A percentile compares a stretch with the other conserved stretches of the same genome.
These are phyloP conservation scores for Spilosoma lubricipeda DNA, from an alignment of 2,888 invertebrate species.

Conservation along the genomic window DNA sequence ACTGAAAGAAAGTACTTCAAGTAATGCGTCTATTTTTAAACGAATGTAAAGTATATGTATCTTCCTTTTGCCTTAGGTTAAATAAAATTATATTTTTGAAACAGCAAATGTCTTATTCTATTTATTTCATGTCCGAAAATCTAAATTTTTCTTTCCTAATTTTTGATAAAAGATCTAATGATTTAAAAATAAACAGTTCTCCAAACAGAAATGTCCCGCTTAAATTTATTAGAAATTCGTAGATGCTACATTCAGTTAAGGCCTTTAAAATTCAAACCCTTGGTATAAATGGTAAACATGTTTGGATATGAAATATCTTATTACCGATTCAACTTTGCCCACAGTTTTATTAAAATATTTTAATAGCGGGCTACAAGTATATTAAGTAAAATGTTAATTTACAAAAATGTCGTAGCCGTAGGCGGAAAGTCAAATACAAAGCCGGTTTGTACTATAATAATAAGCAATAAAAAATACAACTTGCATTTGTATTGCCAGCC, in stretches of 20 bases:
- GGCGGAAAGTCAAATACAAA: constrained; percentile 69
- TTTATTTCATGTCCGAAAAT: background rate
- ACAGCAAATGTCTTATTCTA: background rate
- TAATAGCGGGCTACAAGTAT: constrained; percentile 31
- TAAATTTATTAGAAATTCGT: background rate
- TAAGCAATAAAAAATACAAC: constrained; percentile 69
- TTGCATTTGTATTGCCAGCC: constrained; percentile 59
- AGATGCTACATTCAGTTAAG: background rate
- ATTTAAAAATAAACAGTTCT: background rate
- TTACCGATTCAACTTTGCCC: constrained; percentile 25
- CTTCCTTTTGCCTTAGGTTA: background rate
- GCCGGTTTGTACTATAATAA: constrained; percentile 69
- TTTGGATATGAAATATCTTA: constrained; percentile 17
- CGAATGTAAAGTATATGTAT: background rate
- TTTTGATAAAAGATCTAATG: background rate
- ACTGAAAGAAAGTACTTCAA: too few species aligned
- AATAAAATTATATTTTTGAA: background rate
- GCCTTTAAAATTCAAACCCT: background rate
- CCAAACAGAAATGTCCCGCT: background rate
- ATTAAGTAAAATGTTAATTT: constrained; percentile 56
- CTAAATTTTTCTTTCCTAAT: background rate
- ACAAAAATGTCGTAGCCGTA: constrained; percentile 64
- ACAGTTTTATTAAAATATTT: constrained; percentile 37
- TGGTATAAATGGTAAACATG: background rate
- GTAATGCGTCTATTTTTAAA: background rate